Conservation (phyloP, 2,113 vertebrate genomes). For the Phalacrocorax pelagicus region DNA sequence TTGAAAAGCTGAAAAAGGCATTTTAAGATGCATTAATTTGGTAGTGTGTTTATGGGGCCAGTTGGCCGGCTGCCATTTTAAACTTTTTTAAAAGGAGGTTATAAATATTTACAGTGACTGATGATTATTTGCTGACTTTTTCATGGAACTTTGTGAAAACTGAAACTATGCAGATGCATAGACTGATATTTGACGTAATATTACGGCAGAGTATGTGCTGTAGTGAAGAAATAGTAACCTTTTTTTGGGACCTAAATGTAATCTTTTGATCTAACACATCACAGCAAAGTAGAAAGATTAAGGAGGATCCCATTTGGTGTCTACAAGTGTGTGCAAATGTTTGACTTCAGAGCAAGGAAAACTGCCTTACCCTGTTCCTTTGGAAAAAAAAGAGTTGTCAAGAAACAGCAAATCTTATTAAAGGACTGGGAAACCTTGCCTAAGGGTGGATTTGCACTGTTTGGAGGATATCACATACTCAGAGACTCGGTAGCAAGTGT, state of each 20-base stretch:
- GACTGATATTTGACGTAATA: not conserved
- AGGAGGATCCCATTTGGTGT: not conserved
- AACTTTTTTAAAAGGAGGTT: not conserved
- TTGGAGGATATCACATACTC: not conserved
- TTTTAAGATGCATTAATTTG: not conserved
- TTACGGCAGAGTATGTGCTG: not conserved
- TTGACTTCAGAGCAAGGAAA: not conserved
- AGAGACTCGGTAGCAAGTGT: not conserved
- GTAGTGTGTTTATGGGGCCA: not conserved
- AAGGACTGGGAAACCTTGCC: conserved; percentile 18
- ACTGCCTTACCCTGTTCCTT: not conserved
- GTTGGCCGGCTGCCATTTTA: not conserved
- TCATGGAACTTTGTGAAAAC: not conserved
- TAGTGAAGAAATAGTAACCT: not conserved
- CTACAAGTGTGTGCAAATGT: not conserved
- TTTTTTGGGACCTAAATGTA: not conserved
- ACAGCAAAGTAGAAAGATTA: not conserved
- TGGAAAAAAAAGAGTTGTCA: not conserved
- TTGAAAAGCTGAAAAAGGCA: not conserved
- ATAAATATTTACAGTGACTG: not conserved
- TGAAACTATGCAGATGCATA: not conserved
- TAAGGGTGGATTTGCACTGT: conserved; percentile 15
- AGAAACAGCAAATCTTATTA: conserved; percentile 16
- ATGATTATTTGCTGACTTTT: not conserved
- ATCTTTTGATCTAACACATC: not conserved